phyloP scores from a whole-genome alignment of 1,140 invertebrate species.

The Lasioglossum albipes region DNA sequence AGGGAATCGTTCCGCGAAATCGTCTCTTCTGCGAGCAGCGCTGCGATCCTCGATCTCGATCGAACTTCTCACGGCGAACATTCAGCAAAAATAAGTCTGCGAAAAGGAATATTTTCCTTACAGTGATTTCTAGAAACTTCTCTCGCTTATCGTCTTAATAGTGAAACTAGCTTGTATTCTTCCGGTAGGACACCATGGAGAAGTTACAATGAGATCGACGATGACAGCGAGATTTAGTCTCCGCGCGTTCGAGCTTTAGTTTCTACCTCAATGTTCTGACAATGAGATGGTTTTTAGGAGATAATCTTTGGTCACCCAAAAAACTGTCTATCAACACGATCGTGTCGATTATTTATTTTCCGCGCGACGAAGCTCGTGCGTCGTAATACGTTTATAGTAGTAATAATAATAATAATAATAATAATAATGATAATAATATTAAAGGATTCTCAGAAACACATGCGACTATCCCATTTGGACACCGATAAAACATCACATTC shows the following conservation, averaged over 20 bases:
- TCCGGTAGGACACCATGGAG: no score
- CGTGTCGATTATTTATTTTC: slow-evolving; percentile 41
- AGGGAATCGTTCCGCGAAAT: slow-evolving; percentile 39
- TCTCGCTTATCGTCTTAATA: no score
- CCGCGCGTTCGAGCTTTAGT: slow-evolving; percentile 37
- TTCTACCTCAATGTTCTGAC: slow-evolving; percentile 37
- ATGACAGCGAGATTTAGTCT: not conserved
- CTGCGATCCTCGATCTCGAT: no score
- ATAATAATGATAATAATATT: slow-evolving; percentile 19
- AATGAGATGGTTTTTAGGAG: slow-evolving; percentile 51
- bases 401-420: not conserved
- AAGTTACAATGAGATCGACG: no score
- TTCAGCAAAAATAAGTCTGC: not conserved
- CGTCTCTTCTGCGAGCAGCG: not conserved
- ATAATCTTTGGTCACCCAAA: slow-evolving; percentile 68
- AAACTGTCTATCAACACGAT: slow-evolving; percentile 53
- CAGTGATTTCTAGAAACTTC: no score
- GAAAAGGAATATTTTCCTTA: no score
- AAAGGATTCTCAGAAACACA: slow-evolving; percentile 45
- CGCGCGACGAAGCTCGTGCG: slow-evolving; percentile 40
- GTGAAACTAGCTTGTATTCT: no score
- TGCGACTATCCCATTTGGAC: slow-evolving; percentile 26
- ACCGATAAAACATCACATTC: slow-evolving; percentile 38
- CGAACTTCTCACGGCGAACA: slow-evolving; percentile 25
- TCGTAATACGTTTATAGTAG: slow-evolving; percentile 37